These are phyloP conservation scores for Ruditapes philippinarum DNA, from an alignment of 1,140 invertebrate species.

Conservation along the genomic window DNA sequence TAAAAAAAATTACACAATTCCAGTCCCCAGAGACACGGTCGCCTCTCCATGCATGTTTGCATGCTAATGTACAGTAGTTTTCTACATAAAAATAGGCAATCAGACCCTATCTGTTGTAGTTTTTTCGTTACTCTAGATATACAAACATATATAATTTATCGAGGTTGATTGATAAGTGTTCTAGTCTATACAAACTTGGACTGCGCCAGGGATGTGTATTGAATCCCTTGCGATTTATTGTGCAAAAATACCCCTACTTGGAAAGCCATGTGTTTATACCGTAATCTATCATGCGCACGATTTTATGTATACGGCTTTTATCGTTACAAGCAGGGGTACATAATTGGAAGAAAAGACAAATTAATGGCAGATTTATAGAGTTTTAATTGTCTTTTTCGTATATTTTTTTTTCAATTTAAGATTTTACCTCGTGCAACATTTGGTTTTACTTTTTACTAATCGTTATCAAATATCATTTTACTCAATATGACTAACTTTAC, in stretches of 20 bases:
- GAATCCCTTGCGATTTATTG: neutral
- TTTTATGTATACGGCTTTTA: neutral
- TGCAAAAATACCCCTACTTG: slow-evolving; percentile 27
- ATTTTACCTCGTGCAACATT: too few relatives aligned
- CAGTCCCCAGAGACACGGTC: neutral
- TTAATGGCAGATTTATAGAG: too few relatives aligned
- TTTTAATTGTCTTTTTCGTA: too few relatives aligned
- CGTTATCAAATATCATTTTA: too few relatives aligned
- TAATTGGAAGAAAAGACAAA: too few relatives aligned
- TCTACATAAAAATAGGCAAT: slow-evolving; percentile 15
- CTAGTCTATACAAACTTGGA: slow-evolving; percentile 8
- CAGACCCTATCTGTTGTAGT: slow-evolving; percentile 29
- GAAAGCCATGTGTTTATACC: slow-evolving; percentile 25
- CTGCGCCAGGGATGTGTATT: slow-evolving; percentile 22
- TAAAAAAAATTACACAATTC: slow-evolving; percentile 42
- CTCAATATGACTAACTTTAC: too few relatives aligned
- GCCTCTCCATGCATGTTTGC: slow-evolving; percentile 31
- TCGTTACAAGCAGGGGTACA: too few relatives aligned
- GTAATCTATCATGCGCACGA: slow-evolving; percentile 33
- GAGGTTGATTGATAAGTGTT: slow-evolving; percentile 5
- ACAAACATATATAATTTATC: slow-evolving; percentile 54
- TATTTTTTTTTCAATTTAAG: too few relatives aligned
- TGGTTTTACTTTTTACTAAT: too few relatives aligned
- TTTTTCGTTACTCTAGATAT: slow-evolving; percentile 38
- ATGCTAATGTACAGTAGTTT: slow-evolving; percentile 31